phyloP scores from a whole-genome alignment of 2,113 vertebrate genomes.

The Eurypyga helias region DNA sequence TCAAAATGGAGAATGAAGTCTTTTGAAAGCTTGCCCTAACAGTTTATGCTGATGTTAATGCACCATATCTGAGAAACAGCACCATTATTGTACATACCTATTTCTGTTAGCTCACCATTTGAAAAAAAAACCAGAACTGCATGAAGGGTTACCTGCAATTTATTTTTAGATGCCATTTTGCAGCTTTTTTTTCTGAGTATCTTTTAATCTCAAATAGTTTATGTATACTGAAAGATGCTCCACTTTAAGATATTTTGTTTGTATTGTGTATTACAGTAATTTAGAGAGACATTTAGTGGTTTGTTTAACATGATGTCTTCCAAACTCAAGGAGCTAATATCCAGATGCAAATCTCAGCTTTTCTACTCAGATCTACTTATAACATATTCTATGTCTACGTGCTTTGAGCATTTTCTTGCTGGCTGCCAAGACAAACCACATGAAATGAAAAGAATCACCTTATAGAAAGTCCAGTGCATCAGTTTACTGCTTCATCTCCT shows the following conservation, averaged over 20 bases:
- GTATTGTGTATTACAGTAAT: neutral
- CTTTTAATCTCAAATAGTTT: neutral
- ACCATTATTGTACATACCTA: neutral
- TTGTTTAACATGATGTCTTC: neutral
- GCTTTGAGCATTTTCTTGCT: neutral
- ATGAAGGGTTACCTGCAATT: neutral
- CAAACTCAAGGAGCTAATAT: neutral
- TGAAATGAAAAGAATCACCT: neutral
- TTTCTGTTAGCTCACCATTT: neutral
- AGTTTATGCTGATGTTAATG: neutral
- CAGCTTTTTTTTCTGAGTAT: neutral
- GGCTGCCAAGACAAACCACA: neutral
- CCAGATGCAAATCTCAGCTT: neutral
- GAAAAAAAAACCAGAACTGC: neutral
- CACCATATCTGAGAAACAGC: neutral
- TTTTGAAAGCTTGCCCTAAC: neutral
- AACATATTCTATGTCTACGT: neutral
- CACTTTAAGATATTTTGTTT: neutral
- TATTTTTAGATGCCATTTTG: neutral
- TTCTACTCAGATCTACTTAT: neutral
- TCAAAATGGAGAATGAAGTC: neutral
- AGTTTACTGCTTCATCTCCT: neutral
- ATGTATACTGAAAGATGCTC: neutral
- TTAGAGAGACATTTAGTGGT: neutral
- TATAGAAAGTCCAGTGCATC: neutral